phyloP scores from a whole-genome alignment of 1,140 invertebrate genomes.

The Helicorthomorpha holstii region DNA sequence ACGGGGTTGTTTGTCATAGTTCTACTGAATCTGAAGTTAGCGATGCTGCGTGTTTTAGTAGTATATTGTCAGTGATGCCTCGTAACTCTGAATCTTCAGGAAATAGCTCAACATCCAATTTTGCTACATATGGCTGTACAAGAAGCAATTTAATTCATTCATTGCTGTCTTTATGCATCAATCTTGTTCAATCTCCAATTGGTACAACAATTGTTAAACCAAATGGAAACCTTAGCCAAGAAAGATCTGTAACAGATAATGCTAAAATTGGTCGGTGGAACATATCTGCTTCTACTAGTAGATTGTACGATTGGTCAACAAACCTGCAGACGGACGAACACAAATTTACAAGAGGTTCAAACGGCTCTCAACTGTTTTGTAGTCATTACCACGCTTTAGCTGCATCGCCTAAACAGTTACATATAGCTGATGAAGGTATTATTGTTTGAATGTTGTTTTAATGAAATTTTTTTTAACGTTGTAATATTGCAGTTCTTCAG shows the following conservation, averaged over 20 bases:
- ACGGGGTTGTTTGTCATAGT: conserved; percentile 35
- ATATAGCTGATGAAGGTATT: conserved; percentile 4
- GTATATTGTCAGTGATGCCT: conserved; percentile 14
- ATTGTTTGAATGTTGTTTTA: background rate
- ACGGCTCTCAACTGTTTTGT: background rate
- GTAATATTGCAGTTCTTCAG: conserved; percentile 40
- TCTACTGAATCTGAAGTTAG: conserved; percentile 26
- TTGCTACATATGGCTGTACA: background rate
- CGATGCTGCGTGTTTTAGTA: conserved; percentile 33
- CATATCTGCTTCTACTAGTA: no score
- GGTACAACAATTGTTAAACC: no score
- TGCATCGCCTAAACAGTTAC: background rate
- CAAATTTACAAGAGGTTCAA: conserved; percentile 33
- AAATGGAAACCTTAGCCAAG: no score
- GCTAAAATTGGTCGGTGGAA: no score
- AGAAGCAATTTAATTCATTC: background rate
- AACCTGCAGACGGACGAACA: conserved; percentile 59
- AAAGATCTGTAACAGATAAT: no score
- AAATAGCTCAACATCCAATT: no score
- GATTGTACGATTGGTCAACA: no score
- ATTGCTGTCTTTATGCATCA: background rate
- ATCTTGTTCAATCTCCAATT: background rate
- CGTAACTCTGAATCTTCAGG: background rate
- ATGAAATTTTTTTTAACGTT: background rate
- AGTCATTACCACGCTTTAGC: background rate